Percentiles rank a stretch among this genome's conserved stretches.
These are phyloP conservation scores for Taxidea taxus DNA, from an alignment of 2,113 vertebrate species.

Conservation along the genomic window DNA sequence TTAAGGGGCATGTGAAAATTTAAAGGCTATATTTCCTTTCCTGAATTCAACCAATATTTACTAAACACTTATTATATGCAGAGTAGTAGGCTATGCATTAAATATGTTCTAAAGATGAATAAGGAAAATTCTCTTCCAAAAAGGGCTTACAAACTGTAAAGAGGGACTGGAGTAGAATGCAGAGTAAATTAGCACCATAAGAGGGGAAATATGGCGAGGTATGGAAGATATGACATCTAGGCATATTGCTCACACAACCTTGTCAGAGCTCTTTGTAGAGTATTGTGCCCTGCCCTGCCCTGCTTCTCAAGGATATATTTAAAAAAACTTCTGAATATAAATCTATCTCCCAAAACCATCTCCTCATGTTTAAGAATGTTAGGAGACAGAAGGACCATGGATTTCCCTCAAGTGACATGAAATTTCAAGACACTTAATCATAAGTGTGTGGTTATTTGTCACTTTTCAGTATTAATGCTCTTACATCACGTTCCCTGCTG, in stretches of 20 bases:
- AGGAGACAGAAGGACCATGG: background rate
- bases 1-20: background rate
- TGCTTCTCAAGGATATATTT: background rate
- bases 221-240: background rate
- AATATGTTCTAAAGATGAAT: background rate
- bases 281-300: accelerated
- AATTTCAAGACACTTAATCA: background rate
- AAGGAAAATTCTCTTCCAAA: background rate
- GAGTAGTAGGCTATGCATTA: background rate
- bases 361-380: background rate
- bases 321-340: background rate
- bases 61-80: background rate
- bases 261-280: background rate
- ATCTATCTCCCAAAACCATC: background rate
- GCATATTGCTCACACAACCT: background rate
- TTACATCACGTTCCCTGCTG: background rate
- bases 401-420: background rate
- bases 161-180: background rate
- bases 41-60: background rate
- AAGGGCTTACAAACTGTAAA: background rate
- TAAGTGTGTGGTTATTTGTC: background rate
- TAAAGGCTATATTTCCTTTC: background rate
- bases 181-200: background rate
- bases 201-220: background rate
- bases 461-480: background rate